Evolutionary conservation across 2,113 vertebrate species (phyloP), one percentile per base, ranked within the genome.

Genomic region (Desmodus rotundus): DNA sequence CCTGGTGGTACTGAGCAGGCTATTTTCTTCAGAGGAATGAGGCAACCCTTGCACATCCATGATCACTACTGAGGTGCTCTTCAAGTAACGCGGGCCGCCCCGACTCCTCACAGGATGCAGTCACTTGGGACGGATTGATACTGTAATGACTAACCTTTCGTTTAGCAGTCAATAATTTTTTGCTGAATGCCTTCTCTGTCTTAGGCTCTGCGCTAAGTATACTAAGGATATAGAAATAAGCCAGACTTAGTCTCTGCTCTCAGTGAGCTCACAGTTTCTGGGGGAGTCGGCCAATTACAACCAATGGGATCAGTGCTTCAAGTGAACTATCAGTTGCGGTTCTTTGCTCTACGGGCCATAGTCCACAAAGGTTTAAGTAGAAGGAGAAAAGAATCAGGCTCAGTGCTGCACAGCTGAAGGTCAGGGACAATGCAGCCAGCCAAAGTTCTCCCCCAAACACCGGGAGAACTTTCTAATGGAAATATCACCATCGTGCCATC

Each of bases 11-110:
- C 31, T 6, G 20, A 93, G 52, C 76, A 72, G 45, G 52, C 80
- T 74, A 7, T 94, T 90, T 92, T 80, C 84, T 92, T 56, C 76
- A 4, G 45, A 20, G 80, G 92, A 93, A 87, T 87, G 70, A 67
- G 68, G 87, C 67, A 67, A 88, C 22, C 86, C 87, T 68, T 43
- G 45, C 15, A 8, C 45, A 94, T 41, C 92, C 19, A 0, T 17
- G n/a, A 86, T 93, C 74, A 17, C 63, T 68, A 13, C 81, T 4
- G 36, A 93, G 87, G 84, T 85, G 43, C 41, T 81, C 8, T 82
- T 90, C 52, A 77, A 52, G 89, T 78, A 10, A 45, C 0, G 16
- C 50, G 33, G 80, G 43, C 36, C 52, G 36, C 61, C 16, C 61
- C 61, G 74, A 19, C 50, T 54, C 16, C 74, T 81, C 10, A 16